Evolutionary conservation across 2,113 vertebrate species (phyloP).

Genomic region (Takifugu bimaculatus): DNA sequence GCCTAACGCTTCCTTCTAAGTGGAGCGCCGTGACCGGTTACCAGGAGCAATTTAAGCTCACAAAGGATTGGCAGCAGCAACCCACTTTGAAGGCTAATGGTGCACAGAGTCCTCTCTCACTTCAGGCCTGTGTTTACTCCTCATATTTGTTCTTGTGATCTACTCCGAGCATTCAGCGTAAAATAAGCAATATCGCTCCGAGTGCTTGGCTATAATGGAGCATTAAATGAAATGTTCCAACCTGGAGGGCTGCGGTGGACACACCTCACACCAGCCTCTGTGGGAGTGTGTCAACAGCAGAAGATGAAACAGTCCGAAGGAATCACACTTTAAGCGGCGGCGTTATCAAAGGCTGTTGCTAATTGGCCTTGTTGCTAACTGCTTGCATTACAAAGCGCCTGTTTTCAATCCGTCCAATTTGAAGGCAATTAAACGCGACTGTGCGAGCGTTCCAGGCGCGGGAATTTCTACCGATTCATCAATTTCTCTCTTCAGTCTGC

Average conservation of each 20-base stretch:
- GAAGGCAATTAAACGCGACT: slow-evolving; percentile 43
- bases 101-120: not conserved
- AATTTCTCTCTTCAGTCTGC: slow-evolving; percentile 39
- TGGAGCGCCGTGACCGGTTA: slow-evolving; percentile 17
- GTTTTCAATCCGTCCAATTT: slow-evolving; percentile 28
- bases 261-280: slow-evolving; percentile 12
- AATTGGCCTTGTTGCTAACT: slow-evolving; percentile 26
- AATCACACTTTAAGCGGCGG: slow-evolving; percentile 12
- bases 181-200: slow-evolving; percentile 2
- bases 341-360: slow-evolving; percentile 32
- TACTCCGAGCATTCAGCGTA: slow-evolving; percentile 5
- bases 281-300: not conserved
- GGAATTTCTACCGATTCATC: slow-evolving; percentile 36
- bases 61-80: slow-evolving; percentile 8
- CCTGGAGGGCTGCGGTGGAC: slow-evolving; percentile 20
- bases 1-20: slow-evolving; percentile 23
- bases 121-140: not conserved
- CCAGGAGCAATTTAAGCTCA: slow-evolving; percentile 27
- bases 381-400: slow-evolving; percentile 19
- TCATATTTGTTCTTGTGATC: slow-evolving; percentile 24
- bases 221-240: slow-evolving; percentile 36
- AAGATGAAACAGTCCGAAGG: slow-evolving; percentile 23
- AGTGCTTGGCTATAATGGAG: slow-evolving; percentile 21
- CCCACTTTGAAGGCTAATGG: slow-evolving; percentile 12
- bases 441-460: slow-evolving; percentile 24